Evolutionary conservation across 2,797 vertebrate genomes (phyloP).

Genomic region (Gastrophryne carolinensis): DNA sequence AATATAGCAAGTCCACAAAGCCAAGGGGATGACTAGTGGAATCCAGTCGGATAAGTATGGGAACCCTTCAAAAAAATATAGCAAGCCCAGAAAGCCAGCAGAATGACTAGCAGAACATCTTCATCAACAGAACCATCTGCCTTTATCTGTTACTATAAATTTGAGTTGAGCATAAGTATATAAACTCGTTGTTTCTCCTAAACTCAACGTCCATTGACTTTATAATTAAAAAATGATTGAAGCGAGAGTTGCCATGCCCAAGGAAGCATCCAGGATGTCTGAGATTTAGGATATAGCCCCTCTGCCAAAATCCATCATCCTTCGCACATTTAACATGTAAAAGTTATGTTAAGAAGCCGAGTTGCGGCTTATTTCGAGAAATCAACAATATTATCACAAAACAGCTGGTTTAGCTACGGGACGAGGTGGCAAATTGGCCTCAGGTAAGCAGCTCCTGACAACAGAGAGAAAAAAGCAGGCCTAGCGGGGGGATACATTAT

Average conservation of each 20-base stretch:
- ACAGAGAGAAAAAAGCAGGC: conserved; percentile 41
- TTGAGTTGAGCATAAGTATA: not conserved
- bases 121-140: too few relatives aligned
- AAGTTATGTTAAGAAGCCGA: conserved; percentile 54
- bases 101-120: too few relatives aligned
- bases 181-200: not conserved
- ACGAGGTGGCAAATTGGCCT: conserved; percentile 51
- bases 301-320: conserved; percentile 30
- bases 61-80: too few relatives aligned
- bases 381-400: conserved; percentile 57
- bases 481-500: not conserved
- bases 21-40: too few relatives aligned
- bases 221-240: conserved; percentile 9
- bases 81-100: too few relatives aligned
- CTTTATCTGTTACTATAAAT: too few relatives aligned
- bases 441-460: conserved; percentile 55
- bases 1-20: too few relatives aligned
- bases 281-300: not conserved
- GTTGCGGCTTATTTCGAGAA: conserved; percentile 51
- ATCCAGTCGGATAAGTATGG: too few relatives aligned
- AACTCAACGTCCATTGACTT: not conserved
- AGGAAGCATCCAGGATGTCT: conserved; percentile 8
- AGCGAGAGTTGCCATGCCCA: not conserved
- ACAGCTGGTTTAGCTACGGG: conserved; percentile 55
- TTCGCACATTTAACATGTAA: conserved; percentile 42